These are phyloP conservation scores for Pyralis farinalis DNA, from an alignment of 2,888 invertebrate species.

Conservation along the genomic window DNA sequence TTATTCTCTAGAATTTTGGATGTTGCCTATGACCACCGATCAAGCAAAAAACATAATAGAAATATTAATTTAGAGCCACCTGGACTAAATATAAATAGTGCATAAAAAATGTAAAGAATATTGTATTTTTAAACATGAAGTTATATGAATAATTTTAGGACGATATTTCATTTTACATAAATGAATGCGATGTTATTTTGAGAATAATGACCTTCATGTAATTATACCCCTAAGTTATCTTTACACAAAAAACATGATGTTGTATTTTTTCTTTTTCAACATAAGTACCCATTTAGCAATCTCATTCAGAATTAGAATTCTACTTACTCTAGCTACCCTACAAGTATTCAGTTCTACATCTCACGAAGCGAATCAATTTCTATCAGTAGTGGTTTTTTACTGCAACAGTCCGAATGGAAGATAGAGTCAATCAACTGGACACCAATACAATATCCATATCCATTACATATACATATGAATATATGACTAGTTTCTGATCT, in stretches of 20 bases:
- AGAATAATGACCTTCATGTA: no score
- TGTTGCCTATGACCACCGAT: neutral
- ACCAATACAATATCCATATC: neutral
- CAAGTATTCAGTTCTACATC: neutral
- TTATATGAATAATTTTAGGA: no score
- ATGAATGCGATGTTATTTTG: no score
- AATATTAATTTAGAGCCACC: neutral
- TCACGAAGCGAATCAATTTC: conserved; percentile 58
- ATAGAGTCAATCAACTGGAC: conserved; percentile 1
- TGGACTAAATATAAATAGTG: no score
- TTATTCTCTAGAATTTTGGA: neutral
- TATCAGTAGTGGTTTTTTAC: conserved; percentile 35
- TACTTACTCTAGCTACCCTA: neutral
- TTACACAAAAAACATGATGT: no score
- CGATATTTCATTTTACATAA: no score
- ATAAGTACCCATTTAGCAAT: no score
- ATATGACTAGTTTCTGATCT: neutral
- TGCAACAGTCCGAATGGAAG: conserved; percentile 1
- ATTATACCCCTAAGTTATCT: no score
- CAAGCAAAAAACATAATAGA: neutral
- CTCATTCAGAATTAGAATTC: no score
- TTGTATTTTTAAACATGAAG: no score
- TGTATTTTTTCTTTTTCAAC: no score
- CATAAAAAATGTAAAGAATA: no score
- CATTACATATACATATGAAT: neutral